Conservation (phyloP, 2,113 vertebrate genomes). For the Oceanites oceanicus region DNA sequence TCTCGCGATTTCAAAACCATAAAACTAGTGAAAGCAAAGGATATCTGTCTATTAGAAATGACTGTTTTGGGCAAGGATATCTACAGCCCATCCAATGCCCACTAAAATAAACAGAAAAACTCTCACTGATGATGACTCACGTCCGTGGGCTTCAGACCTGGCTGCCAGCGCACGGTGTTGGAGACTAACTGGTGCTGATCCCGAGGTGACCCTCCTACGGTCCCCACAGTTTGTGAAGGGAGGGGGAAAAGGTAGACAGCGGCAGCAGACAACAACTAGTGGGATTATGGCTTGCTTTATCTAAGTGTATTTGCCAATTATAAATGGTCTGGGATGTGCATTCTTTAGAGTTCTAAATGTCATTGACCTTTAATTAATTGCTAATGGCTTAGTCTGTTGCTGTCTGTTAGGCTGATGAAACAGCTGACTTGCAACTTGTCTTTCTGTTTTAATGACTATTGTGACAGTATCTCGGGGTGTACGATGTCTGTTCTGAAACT, state of each 20-base stretch:
- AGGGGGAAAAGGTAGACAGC: background rate
- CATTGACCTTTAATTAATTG: background rate
- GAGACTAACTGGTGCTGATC: background rate
- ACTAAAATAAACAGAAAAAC: background rate
- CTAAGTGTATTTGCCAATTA: background rate
- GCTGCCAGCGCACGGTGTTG: rapidly evolving
- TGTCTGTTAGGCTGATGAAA: background rate
- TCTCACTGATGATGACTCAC: background rate
- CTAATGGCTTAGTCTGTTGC: background rate
- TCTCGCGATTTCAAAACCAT: background rate
- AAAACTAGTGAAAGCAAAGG: background rate
- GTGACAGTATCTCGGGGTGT: rapidly evolving
- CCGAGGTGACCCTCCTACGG: rapidly evolving
- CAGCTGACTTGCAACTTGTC: background rate
- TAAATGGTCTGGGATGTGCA: background rate
- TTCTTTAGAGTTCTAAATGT: background rate
- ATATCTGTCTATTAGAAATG: background rate
- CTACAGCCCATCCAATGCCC: background rate
- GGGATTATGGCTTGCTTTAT: background rate
- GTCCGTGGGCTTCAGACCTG: background rate
- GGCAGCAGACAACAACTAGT: background rate
- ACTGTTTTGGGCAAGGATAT: background rate
- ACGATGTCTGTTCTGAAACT: background rate
- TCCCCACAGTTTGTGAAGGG: background rate
- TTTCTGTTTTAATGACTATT: background rate